Evolutionary conservation across 1,140 invertebrate genomes (phyloP), one percentile per base, ranked within the genome.

Genomic region (Hyles vespertilio): DNA sequence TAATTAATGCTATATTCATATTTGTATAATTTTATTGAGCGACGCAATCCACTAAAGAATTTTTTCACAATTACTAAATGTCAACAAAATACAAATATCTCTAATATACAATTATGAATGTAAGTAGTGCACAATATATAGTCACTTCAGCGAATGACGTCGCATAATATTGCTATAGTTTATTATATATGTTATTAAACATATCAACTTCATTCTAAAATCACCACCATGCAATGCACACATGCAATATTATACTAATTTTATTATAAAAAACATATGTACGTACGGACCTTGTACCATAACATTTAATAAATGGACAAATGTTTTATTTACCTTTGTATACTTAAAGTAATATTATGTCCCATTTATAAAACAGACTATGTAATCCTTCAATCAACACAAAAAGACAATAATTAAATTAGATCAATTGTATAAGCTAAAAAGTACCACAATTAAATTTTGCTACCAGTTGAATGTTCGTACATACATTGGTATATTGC

Each of bases 221-320:
- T 58, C 54, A 66, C 51, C 54, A 79, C 63, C 84, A 87, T 87
- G 84, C 84, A 74, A 74, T 78, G 70, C 72, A 78, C 62, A 67
- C 83, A 84, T 84, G 83, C 82, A 69, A 61, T 49, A 72, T 69
- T 72, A 70, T 67, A 69, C 59, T 59, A 72, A 59, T 62, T 60
- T 47, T 45, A 66, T 66, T 64, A 61, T 51, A 68, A 73, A 22
- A 72, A 64, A 69, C 63, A 69, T 77, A 72, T 72, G 69, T 70
- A 77, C 67, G 70, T 74, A 77, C 74, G 67, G 59, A 73, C 72
- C 67, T 74, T 69, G 66, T 72, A 81, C 72, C 72, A 67, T 72
- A 73, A 43, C n/a, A 46, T 60, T 62, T 52, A 67, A 67, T 52
- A 69, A 63, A 71, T 67, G 58, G 66, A 74, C 63, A 67, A 75